Evolutionary conservation across 2,797 vertebrate genomes (phyloP), one percentile per base, ranked within the genome.

Genomic region (Rachycentron canadum): DNA sequence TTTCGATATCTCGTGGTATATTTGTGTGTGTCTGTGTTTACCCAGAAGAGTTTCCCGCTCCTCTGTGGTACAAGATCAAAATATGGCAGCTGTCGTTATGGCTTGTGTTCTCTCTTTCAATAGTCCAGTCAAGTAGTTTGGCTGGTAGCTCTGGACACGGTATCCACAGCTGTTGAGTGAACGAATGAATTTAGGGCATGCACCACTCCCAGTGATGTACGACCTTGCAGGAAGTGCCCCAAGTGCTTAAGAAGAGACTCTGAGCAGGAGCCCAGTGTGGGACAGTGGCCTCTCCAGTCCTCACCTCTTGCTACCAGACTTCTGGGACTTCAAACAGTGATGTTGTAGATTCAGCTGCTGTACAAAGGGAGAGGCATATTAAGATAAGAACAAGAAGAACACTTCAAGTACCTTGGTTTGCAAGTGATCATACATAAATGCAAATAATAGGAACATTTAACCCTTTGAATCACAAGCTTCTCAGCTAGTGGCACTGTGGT

Each of bases 321-420:
- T 94, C 93, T 50, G 95, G 95, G 50, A 95, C 94, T 30, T 95
- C 94, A 1, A 95, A 96, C 76, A 95, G 88, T 0, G 94, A 70
- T 0, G 88, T 69, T 1, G 84, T 73, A 0, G 91, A 88, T 65
- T 89, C 88, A 25, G 88, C 40, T 1, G 45, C 91, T 90, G 75
- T 0, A 21, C 7, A 25, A 38, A 66, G n/a, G 12, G 0, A 6
- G 3, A 69, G 0, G 63, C 3, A 9, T 0, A 25, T 5, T 64
- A 23, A 66, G 5, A 58, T 58, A 5, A 68, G 2, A 65, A 59
- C 4, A 64, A 14, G 3, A 41, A 11, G 13, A 0, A 36, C 14
- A 9, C 0, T n/a, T 12, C 4, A 12, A 49, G 10, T 49, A 49
- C 4, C 10, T 47, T 41, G 0, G 38, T 26, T 40, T 28, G n/a